Evolutionary conservation across 2,888 invertebrate genomes (phyloP).

Genomic region (Euplagia quadripunctaria): DNA sequence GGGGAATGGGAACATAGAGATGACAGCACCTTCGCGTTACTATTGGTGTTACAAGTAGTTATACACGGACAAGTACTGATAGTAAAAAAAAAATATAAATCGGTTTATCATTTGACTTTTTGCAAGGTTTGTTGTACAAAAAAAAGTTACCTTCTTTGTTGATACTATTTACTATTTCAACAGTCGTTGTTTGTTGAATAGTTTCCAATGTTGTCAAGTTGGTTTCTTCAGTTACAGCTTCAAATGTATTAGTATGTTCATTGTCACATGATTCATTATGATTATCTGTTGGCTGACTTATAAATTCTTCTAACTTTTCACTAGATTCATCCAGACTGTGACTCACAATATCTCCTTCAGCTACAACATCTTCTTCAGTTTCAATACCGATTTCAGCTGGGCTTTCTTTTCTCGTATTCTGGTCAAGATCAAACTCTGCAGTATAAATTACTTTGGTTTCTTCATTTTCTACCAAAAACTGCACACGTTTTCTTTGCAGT

Average conservation of each 20-base stretch:
- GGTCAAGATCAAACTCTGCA: constrained; percentile 81
- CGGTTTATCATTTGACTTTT: too few relatives aligned
- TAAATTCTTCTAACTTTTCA: constrained; percentile 60
- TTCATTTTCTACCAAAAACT: constrained; percentile 90
- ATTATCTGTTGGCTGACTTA: constrained; percentile 56
- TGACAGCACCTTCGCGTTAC: background rate
- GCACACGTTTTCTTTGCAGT: constrained; percentile 89
- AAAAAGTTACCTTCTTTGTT: constrained; percentile 58
- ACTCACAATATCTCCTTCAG: constrained; percentile 79
- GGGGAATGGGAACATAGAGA: background rate
- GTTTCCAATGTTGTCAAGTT: constrained; percentile 32
- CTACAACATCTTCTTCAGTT: constrained; percentile 68
- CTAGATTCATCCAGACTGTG: constrained; percentile 65
- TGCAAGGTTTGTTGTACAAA: background rate
- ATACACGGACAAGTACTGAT: too few relatives aligned
- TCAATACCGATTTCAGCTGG: constrained; percentile 58
- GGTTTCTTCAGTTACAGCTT: constrained; percentile 56
- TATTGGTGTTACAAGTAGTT: background rate
- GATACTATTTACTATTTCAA: constrained; percentile 27
- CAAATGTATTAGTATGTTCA: constrained; percentile 47
- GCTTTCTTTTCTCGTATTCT: constrained; percentile 62
- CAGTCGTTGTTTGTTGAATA: constrained; percentile 31
- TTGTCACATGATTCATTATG: constrained; percentile 55
- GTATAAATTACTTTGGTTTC: constrained; percentile 83
- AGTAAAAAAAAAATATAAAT: too few relatives aligned